Conservation (phyloP, 2,113 vertebrate species). For the Leptocoma aspasia region DNA sequence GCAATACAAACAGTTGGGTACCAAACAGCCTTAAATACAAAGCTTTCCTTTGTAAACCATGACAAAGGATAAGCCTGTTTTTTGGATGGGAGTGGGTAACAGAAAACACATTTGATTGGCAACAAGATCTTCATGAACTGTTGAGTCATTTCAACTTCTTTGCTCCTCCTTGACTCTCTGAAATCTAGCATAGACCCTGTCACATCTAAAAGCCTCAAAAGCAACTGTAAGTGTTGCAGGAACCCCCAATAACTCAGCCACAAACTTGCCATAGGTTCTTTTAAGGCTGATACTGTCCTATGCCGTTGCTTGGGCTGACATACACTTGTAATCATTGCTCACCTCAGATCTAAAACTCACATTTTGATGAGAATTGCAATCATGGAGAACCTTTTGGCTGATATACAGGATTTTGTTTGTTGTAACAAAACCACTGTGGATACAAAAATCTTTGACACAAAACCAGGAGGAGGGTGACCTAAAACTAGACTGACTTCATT, state of each 20-base stretch:
- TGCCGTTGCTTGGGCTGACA: fast-evolving
- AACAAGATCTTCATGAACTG: not conserved
- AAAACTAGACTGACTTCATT: not conserved
- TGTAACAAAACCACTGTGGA: not conserved
- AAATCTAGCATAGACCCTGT: not conserved
- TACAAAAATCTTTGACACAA: not conserved
- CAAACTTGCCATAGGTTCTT: not conserved
- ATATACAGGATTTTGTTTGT: not conserved
- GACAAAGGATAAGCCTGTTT: not conserved
- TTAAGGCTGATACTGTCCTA: not conserved
- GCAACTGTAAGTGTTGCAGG: not conserved
- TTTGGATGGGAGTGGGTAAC: not conserved
- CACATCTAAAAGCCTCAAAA: not conserved
- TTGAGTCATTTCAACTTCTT: not conserved
- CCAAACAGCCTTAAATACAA: not conserved
- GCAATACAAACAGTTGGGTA: not conserved
- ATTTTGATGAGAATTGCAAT: not conserved
- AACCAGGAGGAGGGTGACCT: not conserved
- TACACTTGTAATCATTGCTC: not conserved
- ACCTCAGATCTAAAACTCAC: not conserved
- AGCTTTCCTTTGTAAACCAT: not conserved
- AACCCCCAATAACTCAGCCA: not conserved
- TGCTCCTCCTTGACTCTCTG: not conserved
- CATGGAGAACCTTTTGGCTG: not conserved
- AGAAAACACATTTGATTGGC: not conserved